Evolutionary conservation across 2,888 invertebrate species (phyloP).

Genomic region (Campopleginae sp.): DNA sequence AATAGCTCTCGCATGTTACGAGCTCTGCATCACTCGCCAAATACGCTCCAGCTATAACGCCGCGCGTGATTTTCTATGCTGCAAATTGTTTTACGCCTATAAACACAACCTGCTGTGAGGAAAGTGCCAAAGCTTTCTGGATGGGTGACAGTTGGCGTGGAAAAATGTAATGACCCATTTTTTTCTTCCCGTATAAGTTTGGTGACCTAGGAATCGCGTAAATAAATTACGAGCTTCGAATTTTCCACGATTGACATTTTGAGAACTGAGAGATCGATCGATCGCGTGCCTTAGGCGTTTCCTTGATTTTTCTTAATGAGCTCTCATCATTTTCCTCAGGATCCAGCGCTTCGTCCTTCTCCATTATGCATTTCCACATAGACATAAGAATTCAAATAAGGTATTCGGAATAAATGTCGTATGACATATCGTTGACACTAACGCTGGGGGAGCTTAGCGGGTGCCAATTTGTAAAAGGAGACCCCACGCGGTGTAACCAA

Average conservation of each 20-base stretch:
- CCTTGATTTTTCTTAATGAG: neutral
- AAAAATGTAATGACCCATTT: conserved; percentile 78
- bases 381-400: conserved; percentile 51
- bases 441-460: conserved; percentile 75
- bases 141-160: conserved; percentile 80
- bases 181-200: conserved; percentile 10
- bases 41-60: conserved; percentile 80
- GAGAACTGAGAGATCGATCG: neutral
- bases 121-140: conserved; percentile 59
- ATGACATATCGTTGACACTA: conserved; percentile 80
- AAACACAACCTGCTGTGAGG: conserved; percentile 80
- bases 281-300: neutral
- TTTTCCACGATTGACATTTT: neutral
- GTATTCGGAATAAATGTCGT: conserved; percentile 70
- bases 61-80: conserved; percentile 83
- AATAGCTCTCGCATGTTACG: conserved; percentile 66
- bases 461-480: conserved; percentile 81
- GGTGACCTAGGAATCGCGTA: conserved; percentile 38
- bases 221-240: conserved; percentile 9
- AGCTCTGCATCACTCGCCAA: conserved; percentile 73
- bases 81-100: conserved; percentile 83
- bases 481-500: conserved; percentile 78
- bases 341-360: neutral
- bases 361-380: neutral
- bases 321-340: conserved; percentile 5